Base-by-base conservation (phyloP, 2,888 invertebrate genomes). In the Polydrusus tereticollis region DNA sequence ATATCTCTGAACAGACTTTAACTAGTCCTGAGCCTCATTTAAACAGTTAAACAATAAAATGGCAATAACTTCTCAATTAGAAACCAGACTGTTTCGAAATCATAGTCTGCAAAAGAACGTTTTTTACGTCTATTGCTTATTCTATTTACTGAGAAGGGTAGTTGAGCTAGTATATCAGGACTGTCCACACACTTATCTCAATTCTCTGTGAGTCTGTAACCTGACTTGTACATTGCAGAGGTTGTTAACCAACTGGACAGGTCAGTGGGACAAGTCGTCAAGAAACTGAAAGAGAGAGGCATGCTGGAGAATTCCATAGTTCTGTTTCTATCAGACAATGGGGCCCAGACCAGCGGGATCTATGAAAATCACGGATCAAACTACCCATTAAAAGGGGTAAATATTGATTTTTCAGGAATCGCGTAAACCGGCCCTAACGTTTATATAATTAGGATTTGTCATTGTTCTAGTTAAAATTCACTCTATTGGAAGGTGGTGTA, bases 241-340 rank as follows among this genome's bases (percentile, higher is more conserved):
- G 94, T 97, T 91, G 89, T 96, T 0, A 90, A 93, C 20, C 92
- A 92, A 77, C 86, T 98, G 79, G 98, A 98, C 82, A 90, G 93
- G 70, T 93, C 96, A 41, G 90, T 98, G 0, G 96, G 96, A 0
- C 88, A 90, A 38, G 89, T 97, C 12, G 88, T 95, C 0, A 82
- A 88, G 58, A 90, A 93, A 3, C 85, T 98, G 64, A 86, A 89
- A 62, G 83, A 88, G 0, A 90, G 89, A 69, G 87, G 88, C 1
- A 91, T 96, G 85, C 86, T 97, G 75, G 87, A 94, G 47, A 92
- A 97, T 82, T 93, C 95, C 0, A 90, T 98, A 52, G 88, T 98
- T 63, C 85, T 95, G 0, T 98, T 97, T 82, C 90, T 93, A 77
- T 93, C 95, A 10, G 98, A 97, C 83, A 97, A 97, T 82, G 96